phyloP scores from a whole-genome alignment of 1,140 invertebrate species.

The Cecropterus lyciades region DNA sequence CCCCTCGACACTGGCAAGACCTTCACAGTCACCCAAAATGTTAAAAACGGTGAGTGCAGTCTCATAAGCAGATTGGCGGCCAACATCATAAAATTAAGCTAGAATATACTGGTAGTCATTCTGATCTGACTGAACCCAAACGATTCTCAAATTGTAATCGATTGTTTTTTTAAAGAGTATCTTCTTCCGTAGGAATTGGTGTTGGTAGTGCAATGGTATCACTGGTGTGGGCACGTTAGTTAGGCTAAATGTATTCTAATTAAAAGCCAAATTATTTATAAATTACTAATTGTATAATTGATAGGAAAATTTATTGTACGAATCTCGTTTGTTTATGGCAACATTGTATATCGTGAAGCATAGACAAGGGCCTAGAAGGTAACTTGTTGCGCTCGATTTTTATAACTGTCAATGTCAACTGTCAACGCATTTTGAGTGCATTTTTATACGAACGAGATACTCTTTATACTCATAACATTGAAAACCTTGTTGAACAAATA shows the following conservation, averaged over 20 bases:
- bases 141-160: conserved; percentile 36
- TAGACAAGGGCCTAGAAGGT: conserved; percentile 7
- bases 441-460: conserved; percentile 50
- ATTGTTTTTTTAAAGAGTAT: conserved; percentile 71
- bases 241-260: conserved; percentile 8
- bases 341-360: conserved; percentile 11
- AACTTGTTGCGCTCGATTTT: conserved; percentile 3
- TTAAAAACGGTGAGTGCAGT: conserved; percentile 90
- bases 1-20: conserved; percentile 96
- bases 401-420: not conserved
- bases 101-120: conserved; percentile 17
- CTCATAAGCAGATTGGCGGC: conserved; percentile 61
- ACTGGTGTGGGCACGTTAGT: conserved; percentile 33
- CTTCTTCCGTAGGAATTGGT: conserved; percentile 60
- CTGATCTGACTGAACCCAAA: conserved; percentile 12
- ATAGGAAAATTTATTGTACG: conserved; percentile 21
- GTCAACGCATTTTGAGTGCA: not conserved
- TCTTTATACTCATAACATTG: conserved; percentile 40
- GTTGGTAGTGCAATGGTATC: conserved; percentile 35
- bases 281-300: conserved; percentile 9
- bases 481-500: conserved; percentile 11
- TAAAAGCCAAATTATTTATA: conserved; percentile 2
- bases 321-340: conserved; percentile 26
- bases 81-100: conserved; percentile 65
- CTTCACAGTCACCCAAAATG: conserved; percentile 96